Evolutionary conservation across 2,113 vertebrate species (phyloP).

Genomic region (Sinocyclocheilus rhinocerous): DNA sequence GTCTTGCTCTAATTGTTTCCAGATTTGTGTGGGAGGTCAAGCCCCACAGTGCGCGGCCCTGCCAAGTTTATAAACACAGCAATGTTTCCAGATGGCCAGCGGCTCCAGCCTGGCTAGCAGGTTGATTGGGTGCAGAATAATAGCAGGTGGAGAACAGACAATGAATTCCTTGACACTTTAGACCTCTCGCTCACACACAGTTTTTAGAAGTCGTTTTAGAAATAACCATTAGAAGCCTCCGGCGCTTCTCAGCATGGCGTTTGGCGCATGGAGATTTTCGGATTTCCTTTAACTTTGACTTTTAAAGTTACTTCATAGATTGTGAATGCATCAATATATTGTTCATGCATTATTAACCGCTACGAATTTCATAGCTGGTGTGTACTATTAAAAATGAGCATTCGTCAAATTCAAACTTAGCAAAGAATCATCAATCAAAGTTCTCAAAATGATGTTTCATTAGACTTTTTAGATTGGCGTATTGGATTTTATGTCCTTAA

Average conservation of each 20-base stretch:
- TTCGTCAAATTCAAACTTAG: not conserved
- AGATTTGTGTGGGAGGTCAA: conserved; percentile 99
- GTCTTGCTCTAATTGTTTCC: conserved; percentile 99
- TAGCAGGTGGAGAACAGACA: conserved; percentile 99
- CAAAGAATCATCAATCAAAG: not conserved
- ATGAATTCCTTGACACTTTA: conserved; percentile 99
- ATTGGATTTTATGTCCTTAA: not conserved
- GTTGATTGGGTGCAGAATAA: conserved; percentile 99
- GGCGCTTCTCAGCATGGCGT: not conserved
- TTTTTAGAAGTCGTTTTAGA: conserved; percentile 15
- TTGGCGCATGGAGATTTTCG: not conserved
- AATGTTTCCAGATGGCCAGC: conserved; percentile 99
- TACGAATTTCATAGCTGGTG: not conserved
- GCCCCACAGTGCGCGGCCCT: conserved; percentile 97
- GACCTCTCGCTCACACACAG: conserved; percentile 70
- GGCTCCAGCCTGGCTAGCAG: conserved; percentile 99
- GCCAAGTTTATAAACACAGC: conserved; percentile 99
- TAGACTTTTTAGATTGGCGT: not conserved
- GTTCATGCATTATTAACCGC: not conserved
- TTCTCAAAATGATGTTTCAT: not conserved
- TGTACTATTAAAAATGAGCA: not conserved
- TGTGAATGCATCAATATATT: conserved; percentile 6
- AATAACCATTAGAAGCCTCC: conserved; percentile 36
- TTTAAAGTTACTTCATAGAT: conserved; percentile 5
- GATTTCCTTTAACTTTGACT: conserved; percentile 30